A percentile compares a stretch with the other conserved stretches of the same genome.
Evolutionary conservation across 2,113 vertebrate genomes (phyloP).

Genomic region (Labrus mixtus): DNA sequence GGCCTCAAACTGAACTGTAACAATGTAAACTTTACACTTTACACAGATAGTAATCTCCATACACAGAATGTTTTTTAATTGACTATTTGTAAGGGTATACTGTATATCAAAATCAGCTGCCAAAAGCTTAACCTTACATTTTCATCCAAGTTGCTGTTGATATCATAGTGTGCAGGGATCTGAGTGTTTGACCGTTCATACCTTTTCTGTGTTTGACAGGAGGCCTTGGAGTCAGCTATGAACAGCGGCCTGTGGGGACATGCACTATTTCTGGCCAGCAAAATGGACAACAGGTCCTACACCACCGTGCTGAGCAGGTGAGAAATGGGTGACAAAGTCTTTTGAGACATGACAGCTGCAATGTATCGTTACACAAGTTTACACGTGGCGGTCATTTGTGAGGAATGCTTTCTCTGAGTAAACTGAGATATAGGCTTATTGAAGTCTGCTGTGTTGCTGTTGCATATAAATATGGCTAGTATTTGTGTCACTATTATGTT

Average conservation of each 20-base stretch:
- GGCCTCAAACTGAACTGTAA: too few relatives aligned
- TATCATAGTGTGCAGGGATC: background rate
- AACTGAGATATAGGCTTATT: slow-evolving; percentile 12
- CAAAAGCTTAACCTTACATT: too few relatives aligned
- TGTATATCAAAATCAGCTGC: too few relatives aligned
- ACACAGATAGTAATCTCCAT: too few relatives aligned
- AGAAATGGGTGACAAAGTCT: slow-evolving; percentile 16
- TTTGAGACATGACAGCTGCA: slow-evolving; percentile 29
- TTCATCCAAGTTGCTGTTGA: background rate
- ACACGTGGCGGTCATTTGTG: slow-evolving; percentile 10
- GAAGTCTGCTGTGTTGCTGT: background rate
- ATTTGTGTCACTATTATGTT: background rate
- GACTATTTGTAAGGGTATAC: too few relatives aligned
- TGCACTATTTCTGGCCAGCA: slow-evolving; percentile 93
- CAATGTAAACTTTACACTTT: too few relatives aligned
- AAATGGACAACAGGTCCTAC: slow-evolving; percentile 92
- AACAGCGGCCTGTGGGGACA: slow-evolving; percentile 92
- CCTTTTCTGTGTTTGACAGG: slow-evolving; percentile 75
- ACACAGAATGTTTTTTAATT: too few relatives aligned
- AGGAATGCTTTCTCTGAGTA: slow-evolving; percentile 30
- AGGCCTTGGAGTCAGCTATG: slow-evolving; percentile 93
- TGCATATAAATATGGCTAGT: background rate
- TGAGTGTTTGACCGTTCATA: background rate
- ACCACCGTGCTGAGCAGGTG: slow-evolving; percentile 90
- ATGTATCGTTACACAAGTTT: slow-evolving; percentile 3